Percentiles rank a stretch among this genome's conserved stretches.
Conservation (phyloP, 2,888 invertebrate species). For the Spilarctia lutea region DNA sequence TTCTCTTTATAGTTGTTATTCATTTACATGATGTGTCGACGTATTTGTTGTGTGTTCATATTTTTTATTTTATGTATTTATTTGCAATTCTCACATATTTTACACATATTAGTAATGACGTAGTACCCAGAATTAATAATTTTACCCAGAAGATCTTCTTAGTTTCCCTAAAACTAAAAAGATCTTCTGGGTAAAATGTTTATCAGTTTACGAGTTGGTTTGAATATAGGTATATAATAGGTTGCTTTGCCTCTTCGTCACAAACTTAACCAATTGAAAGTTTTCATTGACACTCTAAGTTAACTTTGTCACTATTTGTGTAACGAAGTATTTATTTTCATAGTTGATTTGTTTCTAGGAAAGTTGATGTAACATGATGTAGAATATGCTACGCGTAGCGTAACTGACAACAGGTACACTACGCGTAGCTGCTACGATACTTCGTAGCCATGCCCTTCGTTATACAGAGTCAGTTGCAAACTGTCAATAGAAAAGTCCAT, state of each 20-base stretch:
- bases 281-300: background rate
- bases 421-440: background rate
- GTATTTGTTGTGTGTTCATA: background rate
- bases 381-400: background rate
- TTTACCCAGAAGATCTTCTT: too few relatives aligned
- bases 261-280: background rate
- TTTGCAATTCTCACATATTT: background rate
- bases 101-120: background rate
- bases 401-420: background rate
- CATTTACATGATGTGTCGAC: background rate
- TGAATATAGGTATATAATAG: too few relatives aligned
- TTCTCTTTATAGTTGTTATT: conserved; percentile 6
- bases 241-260: too few relatives aligned
- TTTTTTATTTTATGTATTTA: background rate
- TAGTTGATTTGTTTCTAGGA: background rate
- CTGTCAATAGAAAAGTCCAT: background rate
- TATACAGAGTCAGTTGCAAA: background rate
- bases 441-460: background rate
- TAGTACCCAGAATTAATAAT: too few relatives aligned
- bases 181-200: background rate
- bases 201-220: background rate
- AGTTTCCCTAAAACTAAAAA: too few relatives aligned
- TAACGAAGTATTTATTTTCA: background rate
- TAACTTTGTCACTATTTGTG: background rate
- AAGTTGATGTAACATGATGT: background rate